Conservation (phyloP, 2,797 vertebrate genomes). For the Crocidura indochinensis region DNA sequence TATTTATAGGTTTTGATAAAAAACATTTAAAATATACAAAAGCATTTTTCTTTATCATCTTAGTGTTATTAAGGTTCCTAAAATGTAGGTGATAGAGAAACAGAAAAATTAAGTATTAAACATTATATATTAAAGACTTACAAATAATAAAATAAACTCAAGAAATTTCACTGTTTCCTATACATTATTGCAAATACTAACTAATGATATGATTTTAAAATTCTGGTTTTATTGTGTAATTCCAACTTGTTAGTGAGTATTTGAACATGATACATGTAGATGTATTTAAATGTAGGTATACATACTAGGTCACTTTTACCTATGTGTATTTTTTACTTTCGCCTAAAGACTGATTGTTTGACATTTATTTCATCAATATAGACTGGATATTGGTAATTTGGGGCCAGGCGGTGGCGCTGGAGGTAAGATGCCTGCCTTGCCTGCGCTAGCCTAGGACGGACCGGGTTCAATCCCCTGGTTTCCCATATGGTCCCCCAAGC, state of each 20-base stretch:
- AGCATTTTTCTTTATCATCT: background rate
- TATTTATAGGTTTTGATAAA: background rate
- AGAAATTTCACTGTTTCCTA: background rate
- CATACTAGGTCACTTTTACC: background rate
- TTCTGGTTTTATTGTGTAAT: background rate
- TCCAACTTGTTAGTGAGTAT: background rate
- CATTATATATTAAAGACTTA: background rate
- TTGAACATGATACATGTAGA: too few species aligned
- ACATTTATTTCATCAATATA: background rate
- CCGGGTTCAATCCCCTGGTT: too few species aligned
- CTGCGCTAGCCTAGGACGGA: too few species aligned
- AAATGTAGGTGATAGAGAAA: background rate
- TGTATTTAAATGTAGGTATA: too few species aligned
- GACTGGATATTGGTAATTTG: background rate
- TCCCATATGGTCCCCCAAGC: too few species aligned
- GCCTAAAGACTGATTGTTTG: too few species aligned
- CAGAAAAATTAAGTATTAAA: background rate
- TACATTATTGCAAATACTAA: conserved; percentile 10
- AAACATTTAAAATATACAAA: background rate
- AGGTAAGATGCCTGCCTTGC: too few species aligned
- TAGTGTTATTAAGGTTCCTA: background rate
- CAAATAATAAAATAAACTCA: background rate
- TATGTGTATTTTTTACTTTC: background rate
- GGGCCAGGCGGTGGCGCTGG: too few species aligned
- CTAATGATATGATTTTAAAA: conserved; percentile 25